Conservation (phyloP, 2,797 vertebrate species). For the Cottoperca gobio region DNA sequence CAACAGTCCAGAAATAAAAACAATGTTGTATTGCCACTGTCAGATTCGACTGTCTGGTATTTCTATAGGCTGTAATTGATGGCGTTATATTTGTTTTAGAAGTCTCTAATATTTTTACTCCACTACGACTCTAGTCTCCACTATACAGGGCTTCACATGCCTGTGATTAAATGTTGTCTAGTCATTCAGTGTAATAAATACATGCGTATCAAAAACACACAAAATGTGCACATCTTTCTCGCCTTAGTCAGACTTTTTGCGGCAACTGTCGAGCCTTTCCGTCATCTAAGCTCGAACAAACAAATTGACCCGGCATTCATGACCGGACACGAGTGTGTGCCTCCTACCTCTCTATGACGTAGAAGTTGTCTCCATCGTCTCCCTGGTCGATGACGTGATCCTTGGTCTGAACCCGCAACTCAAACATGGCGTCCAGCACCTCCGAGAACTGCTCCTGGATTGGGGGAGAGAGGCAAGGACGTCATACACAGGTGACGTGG, state of each 20-base stretch:
- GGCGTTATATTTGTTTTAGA: background rate
- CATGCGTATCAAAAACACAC: background rate
- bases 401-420: slow-evolving; percentile 89
- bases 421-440: slow-evolving; percentile 99
- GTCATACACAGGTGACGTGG: slow-evolving; percentile 9
- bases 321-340: background rate
- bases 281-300: background rate
- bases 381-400: slow-evolving; percentile 99
- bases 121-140: background rate
- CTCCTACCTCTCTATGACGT: slow-evolving; percentile 93
- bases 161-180: background rate
- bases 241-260: background rate
- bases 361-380: slow-evolving; percentile 98
- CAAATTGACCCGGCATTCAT: background rate
- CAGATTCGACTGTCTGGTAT: background rate
- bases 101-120: background rate
- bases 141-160: background rate
- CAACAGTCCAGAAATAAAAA: background rate
- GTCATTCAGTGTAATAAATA: background rate
- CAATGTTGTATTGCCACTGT: background rate
- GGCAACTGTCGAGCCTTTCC: background rate
- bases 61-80: background rate
- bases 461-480: background rate
- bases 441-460: slow-evolving; percentile 95
- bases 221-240: background rate